A percentile compares a stretch with the other conserved stretches of the same genome.
These are phyloP conservation scores for Micromussa lordhowensis DNA, from an alignment of 92 coral and sea anemone genomes.

Conservation along the genomic window DNA sequence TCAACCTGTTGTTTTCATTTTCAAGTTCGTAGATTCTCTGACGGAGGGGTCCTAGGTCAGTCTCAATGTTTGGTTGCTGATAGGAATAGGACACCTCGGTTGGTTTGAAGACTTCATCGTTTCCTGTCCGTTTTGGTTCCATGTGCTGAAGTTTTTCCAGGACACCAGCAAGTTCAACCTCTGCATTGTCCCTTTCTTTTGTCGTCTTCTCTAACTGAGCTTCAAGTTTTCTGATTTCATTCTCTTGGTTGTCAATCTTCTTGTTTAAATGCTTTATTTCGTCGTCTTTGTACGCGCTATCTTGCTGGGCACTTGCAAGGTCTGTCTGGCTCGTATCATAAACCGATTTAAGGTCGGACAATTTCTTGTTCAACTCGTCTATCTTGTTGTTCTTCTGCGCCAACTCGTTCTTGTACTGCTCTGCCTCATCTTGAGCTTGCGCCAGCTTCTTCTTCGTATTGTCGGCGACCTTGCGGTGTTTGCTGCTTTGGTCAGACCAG, in stretches of 20 bases:
- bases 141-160: conserved; percentile 70
- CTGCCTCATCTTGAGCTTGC: conserved; percentile 77
- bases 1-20: conserved; percentile 66
- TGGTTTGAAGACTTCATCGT: conserved; percentile 36
- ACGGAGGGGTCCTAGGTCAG: conserved; percentile 64
- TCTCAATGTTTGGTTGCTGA: conserved; percentile 69
- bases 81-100: conserved; percentile 9
- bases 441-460: conserved; percentile 66
- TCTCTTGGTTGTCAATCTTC: conserved; percentile 61
- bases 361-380: conserved; percentile 65
- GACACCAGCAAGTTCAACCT: conserved; percentile 74
- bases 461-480: conserved; percentile 68
- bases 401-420: conserved; percentile 64
- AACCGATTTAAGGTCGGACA: conserved; percentile 59
- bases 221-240: conserved; percentile 69
- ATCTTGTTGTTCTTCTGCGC: conserved; percentile 74
- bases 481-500: conserved; percentile 61
- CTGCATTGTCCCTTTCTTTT: conserved; percentile 75
- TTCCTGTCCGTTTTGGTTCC: conserved; percentile 49
- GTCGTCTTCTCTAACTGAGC: conserved; percentile 71
- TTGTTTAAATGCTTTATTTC: conserved; percentile 67
- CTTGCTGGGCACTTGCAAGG: conserved; percentile 52
- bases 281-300: conserved; percentile 73
- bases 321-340: conserved; percentile 71
- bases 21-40: conserved; percentile 82